phyloP scores from a whole-genome alignment of 2,888 invertebrate species.

The Unio pictorum region DNA sequence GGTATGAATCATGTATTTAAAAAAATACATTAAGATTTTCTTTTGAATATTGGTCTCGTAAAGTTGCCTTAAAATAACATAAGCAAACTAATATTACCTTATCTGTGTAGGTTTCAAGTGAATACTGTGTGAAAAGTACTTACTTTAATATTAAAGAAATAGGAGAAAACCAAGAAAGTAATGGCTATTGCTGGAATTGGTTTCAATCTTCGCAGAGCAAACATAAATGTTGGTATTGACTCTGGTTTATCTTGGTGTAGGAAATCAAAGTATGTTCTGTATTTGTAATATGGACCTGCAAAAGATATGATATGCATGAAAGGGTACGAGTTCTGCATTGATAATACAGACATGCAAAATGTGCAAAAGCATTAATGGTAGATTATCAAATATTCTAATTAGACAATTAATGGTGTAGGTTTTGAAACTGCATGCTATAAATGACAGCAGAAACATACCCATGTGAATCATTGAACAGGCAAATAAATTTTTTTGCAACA shows the following conservation, averaged over 20 bases:
- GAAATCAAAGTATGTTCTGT: constrained; percentile 78
- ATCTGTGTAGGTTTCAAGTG: too few species aligned
- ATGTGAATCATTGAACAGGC: too few species aligned
- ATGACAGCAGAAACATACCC: too few species aligned
- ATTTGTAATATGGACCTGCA: constrained; percentile 93
- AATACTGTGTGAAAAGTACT: constrained; percentile 7
- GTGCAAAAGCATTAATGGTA: not conserved
- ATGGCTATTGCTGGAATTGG: constrained; percentile 58
- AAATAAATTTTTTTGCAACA: too few species aligned
- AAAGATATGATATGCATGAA: not conserved
- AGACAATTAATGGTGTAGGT: too few species aligned
- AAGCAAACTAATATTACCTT: too few species aligned
- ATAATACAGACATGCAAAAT: not conserved
- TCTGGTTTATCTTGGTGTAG: constrained; percentile 45
- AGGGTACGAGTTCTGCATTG: not conserved
- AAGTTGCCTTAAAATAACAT: too few species aligned
- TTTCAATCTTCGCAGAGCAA: constrained; percentile 48
- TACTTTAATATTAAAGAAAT: constrained; percentile 62
- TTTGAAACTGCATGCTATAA: too few species aligned
- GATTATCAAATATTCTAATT: not conserved
- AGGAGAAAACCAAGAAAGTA: constrained; percentile 56
- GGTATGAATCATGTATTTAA: too few species aligned
- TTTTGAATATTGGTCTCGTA: too few species aligned
- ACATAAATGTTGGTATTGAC: constrained; percentile 43
- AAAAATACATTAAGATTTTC: too few species aligned